Base-by-base conservation (phyloP, 2,888 invertebrate genomes). In the Proisotoma minuta region DNA sequence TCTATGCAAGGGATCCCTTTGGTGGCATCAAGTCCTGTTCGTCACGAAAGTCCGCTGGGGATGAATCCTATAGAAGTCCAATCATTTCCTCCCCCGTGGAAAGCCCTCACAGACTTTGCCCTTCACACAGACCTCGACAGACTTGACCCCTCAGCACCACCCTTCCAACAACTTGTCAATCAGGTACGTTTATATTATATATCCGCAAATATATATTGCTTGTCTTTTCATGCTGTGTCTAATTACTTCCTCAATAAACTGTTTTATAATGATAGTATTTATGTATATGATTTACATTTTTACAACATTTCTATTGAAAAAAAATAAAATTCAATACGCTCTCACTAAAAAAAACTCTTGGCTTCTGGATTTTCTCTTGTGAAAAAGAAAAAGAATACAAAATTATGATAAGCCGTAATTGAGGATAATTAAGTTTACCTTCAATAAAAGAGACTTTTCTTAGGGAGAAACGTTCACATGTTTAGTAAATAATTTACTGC, bases 81-180 rank as follows among this genome's bases (percentile, higher is more conserved):
- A 75, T 91, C 94, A 71, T 98, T 95, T 83, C 95, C 96, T 80
- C 95, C 94, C 59, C 94, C 92, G 43, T 97, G 96, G 97, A 95
- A 96, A 81, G 93, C 95, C 67, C 85, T 96, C 59, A 89, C 90
- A 59, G 96, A 96, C 80, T 96, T 95, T 81, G 95, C 95, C 68
- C 85, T 95, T 74, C 94, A 95, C 78, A 90, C 93, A 5, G 95
- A 96, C 79, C 83, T 95, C 64, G 96, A 96, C 75, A 82, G 87
- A 76, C 78, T 91, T 69, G 91, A 91, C 76, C 88, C 90, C 39
- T 87, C 87, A 74, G 86, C 87, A 62, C 92, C 95, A 15, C 93
- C 95, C 73, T 97, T 95, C 80, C 96, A 96, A 78, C 96, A 96
- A 78, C 84, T 97, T 75, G 94, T 97, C 75, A 95, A 90, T 79